Evolutionary conservation across 2,888 invertebrate genomes (phyloP).

Genomic region (Drosophila trichaetosa): DNA sequence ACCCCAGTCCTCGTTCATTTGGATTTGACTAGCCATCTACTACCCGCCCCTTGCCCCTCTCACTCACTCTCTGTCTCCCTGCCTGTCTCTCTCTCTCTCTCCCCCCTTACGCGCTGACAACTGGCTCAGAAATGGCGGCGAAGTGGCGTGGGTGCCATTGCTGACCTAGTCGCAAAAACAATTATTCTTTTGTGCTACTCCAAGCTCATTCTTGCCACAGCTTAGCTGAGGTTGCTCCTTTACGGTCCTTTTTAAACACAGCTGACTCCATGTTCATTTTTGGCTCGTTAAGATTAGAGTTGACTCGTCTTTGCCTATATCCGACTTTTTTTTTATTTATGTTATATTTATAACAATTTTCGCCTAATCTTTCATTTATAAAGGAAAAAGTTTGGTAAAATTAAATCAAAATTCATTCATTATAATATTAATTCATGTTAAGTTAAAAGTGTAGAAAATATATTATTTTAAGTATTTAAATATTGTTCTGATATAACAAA

Average conservation of each 20-base stretch:
- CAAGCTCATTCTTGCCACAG: constrained; percentile 12
- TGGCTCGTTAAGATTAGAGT: neutral
- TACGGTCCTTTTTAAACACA: neutral
- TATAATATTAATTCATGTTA: neutral
- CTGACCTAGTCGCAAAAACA: constrained; percentile 34
- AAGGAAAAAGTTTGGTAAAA: neutral
- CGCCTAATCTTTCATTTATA: neutral
- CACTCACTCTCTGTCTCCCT: neutral
- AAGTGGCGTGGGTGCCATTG: constrained; percentile 19
- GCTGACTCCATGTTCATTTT: constrained; percentile 17
- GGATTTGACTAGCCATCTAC: constrained; percentile 28
- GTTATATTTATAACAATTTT: neutral
- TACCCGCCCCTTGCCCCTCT: neutral
- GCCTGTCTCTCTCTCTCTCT: neutral
- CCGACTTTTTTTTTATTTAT: neutral
- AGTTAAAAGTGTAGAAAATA: neutral
- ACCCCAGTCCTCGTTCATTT: constrained; percentile 44
- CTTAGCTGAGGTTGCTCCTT: constrained; percentile 13
- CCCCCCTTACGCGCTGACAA: constrained; percentile 24
- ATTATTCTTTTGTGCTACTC: constrained; percentile 47
- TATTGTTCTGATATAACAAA: neutral
- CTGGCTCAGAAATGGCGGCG: constrained; percentile 29
- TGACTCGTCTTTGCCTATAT: neutral
- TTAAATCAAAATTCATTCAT: neutral
- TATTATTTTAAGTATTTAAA: neutral